Base-by-base conservation (phyloP, 2,113 vertebrate genomes). In the Microtus oregoni region DNA sequence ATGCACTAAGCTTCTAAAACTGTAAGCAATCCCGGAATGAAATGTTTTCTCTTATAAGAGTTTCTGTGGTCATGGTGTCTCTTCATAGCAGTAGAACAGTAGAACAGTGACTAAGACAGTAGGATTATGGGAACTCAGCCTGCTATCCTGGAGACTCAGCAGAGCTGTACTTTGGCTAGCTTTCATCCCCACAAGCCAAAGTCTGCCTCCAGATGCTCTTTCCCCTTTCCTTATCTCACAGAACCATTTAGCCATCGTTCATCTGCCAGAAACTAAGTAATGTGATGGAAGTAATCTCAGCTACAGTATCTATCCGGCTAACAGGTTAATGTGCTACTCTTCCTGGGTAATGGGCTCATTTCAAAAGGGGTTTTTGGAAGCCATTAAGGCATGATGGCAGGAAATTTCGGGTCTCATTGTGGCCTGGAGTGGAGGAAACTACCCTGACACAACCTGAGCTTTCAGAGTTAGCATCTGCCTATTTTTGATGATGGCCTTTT, bases 361-460 rank as follows among this genome's bases (percentile, higher is more conserved):
- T 97, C 26, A 89, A 98, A 96, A 96, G 96, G 93, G 96, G 82
- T 85, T 96, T 96, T 94, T 97, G 87, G 65, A 95, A 98, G 96
- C 94, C 92, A 97, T 94, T 97, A 94, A 96, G 65, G 81, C 86
- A 86, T 97, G 86, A 96, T 94, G 68, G 87, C 55, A 96, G 89
- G 75, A 97, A 96, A 96, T 96, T 95, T 96, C 63, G 91, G 87
- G 68, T 94, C 63, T 97, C 67, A 72, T 50, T 89, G 67, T 72
- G 94, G 22, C n/a, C 77, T 65, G 58, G n/a, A 94, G 86, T 95
- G 68, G 55, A 89, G 92, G 44, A 93, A 47, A 91, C 47, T 95
- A 68, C 86, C 67, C 61, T 32, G 35, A 55, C 20, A 83, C 0
- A 22, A 86, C 58, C 41, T 58, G 67, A 22, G 52, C 82, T 95